A percentile compares a stretch with the other conserved stretches of the same genome.
Evolutionary conservation across 2,888 invertebrate species (phyloP).

Genomic region (Campoletis raptor): DNA sequence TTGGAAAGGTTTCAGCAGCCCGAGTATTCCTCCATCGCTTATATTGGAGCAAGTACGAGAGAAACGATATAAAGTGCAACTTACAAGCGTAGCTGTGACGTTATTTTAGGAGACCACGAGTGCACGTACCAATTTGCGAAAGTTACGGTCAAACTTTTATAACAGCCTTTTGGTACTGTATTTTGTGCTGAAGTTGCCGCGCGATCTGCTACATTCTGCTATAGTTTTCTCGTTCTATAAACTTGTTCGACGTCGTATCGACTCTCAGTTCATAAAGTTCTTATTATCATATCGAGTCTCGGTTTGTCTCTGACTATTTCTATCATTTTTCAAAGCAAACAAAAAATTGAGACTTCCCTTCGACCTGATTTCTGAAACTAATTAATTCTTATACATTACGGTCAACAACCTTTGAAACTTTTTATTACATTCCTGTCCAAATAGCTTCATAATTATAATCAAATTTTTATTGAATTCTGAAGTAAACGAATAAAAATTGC

Average conservation of each 20-base stretch:
- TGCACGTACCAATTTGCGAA: constrained; percentile 65
- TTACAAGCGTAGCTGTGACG: constrained; percentile 65
- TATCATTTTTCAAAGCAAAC: neutral
- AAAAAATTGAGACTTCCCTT: neutral
- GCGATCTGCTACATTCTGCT: constrained; percentile 22
- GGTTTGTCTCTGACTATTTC: neutral
- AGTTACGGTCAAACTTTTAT: constrained; percentile 68
- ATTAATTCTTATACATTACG: neutral
- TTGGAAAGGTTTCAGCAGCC: constrained; percentile 59
- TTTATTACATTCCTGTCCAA: neutral
- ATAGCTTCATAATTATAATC: neutral
- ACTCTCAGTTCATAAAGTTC: constrained; percentile 44
- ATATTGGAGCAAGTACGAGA: constrained; percentile 1
- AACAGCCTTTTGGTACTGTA: constrained; percentile 55
- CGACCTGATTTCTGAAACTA: neutral
- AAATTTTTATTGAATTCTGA: too few relatives aligned
- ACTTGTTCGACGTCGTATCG: constrained; percentile 55
- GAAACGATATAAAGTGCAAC: constrained; percentile 58
- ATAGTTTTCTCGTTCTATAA: constrained; percentile 40
- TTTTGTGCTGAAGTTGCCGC: constrained; percentile 33
- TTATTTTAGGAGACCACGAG: constrained; percentile 66
- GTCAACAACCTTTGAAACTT: neutral
- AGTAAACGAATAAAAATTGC: too few relatives aligned
- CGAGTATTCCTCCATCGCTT: constrained; percentile 33
- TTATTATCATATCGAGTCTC: constrained; percentile 50